A percentile compares a stretch with the other conserved stretches of the same genome.
These are phyloP conservation scores for Andrena flavipes DNA, from an alignment of 2,888 invertebrate genomes.

Conservation along the genomic window DNA sequence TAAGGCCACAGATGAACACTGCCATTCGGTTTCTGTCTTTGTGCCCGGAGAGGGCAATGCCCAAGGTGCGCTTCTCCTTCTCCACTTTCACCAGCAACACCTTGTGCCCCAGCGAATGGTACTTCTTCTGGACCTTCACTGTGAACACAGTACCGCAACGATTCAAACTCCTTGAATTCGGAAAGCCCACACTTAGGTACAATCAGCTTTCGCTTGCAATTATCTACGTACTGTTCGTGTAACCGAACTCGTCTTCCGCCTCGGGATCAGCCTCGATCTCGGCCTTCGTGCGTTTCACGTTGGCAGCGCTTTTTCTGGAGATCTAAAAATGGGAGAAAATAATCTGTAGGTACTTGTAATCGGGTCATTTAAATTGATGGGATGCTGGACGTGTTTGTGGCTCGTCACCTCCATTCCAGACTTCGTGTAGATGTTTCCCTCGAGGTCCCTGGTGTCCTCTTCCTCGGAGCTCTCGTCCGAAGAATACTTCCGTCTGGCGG, in stretches of 20 bases:
- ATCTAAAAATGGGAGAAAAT: slow-evolving; percentile 86
- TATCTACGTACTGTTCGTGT: slow-evolving; percentile 93
- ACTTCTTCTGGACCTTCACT: slow-evolving; percentile 98
- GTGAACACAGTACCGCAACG: slow-evolving; percentile 64
- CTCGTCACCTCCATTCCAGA: slow-evolving; percentile 89
- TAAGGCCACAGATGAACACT: slow-evolving; percentile 97
- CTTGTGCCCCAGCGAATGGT: slow-evolving; percentile 91
- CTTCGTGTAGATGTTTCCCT: slow-evolving; percentile 92
- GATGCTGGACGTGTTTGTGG: too few species aligned
- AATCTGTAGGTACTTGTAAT: neutral
- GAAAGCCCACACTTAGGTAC: too few species aligned
- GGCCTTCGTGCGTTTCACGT: slow-evolving; percentile 91
- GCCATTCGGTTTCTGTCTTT: slow-evolving; percentile 97
- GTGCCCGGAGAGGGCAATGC: slow-evolving; percentile 97
- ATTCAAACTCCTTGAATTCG: too few species aligned
- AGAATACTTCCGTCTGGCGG: slow-evolving; percentile 85
- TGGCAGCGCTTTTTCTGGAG: slow-evolving; percentile 95
- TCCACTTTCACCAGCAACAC: slow-evolving; percentile 92
- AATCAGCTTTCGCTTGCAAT: too few species aligned
- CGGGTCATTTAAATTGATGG: neutral
- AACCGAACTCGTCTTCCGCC: slow-evolving; percentile 96
- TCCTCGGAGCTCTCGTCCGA: slow-evolving; percentile 88
- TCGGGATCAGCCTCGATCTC: slow-evolving; percentile 93
- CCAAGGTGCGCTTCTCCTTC: slow-evolving; percentile 91
- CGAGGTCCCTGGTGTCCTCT: slow-evolving; percentile 91